Percentiles rank a stretch among this genome's conserved stretches.
Conservation (phyloP, 23 tunicate genomes). For the Botrylloides violaceus region DNA sequence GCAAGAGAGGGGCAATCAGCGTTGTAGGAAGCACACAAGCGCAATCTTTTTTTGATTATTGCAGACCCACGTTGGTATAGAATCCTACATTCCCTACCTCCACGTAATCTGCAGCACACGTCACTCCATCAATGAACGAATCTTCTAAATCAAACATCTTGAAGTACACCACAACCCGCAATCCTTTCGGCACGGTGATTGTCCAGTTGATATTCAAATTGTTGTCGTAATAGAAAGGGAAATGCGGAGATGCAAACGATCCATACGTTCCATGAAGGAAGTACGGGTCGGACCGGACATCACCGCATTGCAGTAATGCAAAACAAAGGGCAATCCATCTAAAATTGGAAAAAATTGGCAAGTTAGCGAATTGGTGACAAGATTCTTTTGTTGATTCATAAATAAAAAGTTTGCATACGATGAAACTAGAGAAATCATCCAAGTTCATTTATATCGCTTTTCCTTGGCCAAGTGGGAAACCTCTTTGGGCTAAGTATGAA, state of each 20-base stretch:
- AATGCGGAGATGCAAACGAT: slow-evolving; percentile 22
- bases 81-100: slow-evolving; percentile 26
- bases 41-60: no score
- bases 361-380: no score
- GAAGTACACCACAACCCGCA: slow-evolving; percentile 42
- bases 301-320: background rate
- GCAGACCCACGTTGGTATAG: no score
- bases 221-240: slow-evolving; percentile 32
- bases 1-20: no score
- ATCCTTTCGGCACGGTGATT: slow-evolving; percentile 36
- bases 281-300: background rate
- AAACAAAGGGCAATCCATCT: background rate
- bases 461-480: no score
- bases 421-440: no score
- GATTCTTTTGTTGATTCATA: no score
- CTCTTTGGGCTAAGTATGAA: no score
- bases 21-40: no score
- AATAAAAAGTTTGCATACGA: no score
- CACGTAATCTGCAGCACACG: slow-evolving; percentile 49
- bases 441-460: no score
- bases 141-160: slow-evolving; percentile 60
- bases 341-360: background rate
- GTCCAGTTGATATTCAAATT: slow-evolving; percentile 48
- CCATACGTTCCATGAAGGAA: slow-evolving; percentile 30
- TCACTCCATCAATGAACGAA: slow-evolving; percentile 19